These are phyloP conservation scores for Napeogenes sylphis DNA, from an alignment of 2,888 invertebrate species.

Conservation along the genomic window DNA sequence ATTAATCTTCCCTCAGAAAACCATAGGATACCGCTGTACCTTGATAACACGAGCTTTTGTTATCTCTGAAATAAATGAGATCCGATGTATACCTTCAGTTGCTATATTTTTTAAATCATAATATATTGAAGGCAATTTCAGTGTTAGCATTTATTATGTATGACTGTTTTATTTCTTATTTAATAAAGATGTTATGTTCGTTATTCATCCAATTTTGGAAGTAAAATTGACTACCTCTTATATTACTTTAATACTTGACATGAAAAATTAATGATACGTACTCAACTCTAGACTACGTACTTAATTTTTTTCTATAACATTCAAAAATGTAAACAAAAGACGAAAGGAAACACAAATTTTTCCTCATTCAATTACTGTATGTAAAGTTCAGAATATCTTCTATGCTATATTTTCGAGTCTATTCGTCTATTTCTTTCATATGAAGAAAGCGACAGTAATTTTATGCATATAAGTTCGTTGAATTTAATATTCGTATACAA, in stretches of 20 bases:
- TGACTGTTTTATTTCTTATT: too few relatives aligned
- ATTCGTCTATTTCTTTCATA: neutral
- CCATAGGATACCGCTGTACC: neutral
- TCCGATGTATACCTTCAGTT: too few relatives aligned
- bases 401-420: neutral
- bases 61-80: neutral
- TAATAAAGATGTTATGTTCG: too few relatives aligned
- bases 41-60: neutral
- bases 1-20: conserved; percentile 1
- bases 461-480: conserved; percentile 1
- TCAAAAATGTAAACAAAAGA: neutral
- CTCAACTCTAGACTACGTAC: too few relatives aligned
- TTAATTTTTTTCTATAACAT: neutral
- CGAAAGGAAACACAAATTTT: neutral
- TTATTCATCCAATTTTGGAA: too few relatives aligned
- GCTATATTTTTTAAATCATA: neutral
- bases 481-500: neutral
- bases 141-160: too few relatives aligned
- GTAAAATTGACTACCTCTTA: too few relatives aligned
- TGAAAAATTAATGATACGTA: too few relatives aligned
- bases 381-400: neutral
- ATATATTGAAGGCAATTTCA: neutral
- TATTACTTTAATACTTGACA: too few relatives aligned
- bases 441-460: neutral
- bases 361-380: neutral